Conservation (phyloP, 2,888 invertebrate genomes). For the Nomada ferruginata region DNA sequence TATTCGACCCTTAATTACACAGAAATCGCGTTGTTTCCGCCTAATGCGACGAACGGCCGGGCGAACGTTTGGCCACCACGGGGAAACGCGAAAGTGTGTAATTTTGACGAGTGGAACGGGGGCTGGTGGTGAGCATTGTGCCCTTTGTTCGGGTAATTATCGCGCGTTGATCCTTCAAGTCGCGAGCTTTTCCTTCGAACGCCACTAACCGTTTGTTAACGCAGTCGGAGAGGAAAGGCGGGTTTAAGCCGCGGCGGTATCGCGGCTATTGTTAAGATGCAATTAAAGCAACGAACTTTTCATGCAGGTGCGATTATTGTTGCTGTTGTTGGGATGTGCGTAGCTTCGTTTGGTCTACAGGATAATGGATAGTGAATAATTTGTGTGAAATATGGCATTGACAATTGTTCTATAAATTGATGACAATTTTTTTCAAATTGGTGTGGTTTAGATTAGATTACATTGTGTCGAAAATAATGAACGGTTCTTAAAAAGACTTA, state of each 20-base stretch:
- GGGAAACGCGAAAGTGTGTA: conserved; percentile 1
- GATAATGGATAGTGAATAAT: no score
- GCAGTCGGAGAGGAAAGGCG: neutral
- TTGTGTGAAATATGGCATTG: no score
- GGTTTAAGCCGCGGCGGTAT: neutral
- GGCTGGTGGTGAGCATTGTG: neutral
- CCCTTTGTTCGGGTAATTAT: conserved; percentile 50
- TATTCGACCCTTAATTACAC: conserved; percentile 39
- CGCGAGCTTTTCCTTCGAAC: conserved; percentile 18
- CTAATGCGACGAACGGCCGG: conserved; percentile 23
- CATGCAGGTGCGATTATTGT: neutral
- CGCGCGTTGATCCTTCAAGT: conserved; percentile 41
- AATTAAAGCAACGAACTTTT: conserved; percentile 1
- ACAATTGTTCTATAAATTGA: no score
- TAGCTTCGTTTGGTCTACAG: neutral
- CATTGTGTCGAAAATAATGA: no score
- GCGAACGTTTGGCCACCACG: neutral
- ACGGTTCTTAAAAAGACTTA: no score
- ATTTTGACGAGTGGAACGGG: neutral
- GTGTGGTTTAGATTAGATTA: no score
- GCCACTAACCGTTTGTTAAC: neutral
- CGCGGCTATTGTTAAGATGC: neutral
- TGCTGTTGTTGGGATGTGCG: neutral
- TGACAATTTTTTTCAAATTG: no score
- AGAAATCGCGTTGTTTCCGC: conserved; percentile 34